Evolutionary conservation across 2,888 invertebrate species (phyloP).

Genomic region (Acleris holmiana): DNA sequence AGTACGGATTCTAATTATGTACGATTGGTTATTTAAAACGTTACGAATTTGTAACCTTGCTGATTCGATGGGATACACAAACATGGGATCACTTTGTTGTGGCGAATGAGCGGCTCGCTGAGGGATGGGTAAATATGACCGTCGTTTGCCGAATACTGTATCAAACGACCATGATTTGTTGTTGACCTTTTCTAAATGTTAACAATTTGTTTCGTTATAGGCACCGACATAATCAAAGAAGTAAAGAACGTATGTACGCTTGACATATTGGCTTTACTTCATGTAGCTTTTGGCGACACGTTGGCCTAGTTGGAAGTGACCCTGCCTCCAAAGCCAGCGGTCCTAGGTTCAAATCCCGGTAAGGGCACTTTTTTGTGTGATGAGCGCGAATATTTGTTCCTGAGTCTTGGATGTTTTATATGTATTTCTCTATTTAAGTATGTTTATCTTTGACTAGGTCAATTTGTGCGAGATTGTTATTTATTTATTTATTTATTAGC

Average conservation of each 20-base stretch:
- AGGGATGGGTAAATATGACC: conserved; percentile 55
- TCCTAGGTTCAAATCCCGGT: no score
- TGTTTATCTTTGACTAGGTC: no score
- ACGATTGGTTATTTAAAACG: conserved; percentile 41
- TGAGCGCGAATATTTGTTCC: no score
- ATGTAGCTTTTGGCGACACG: no score
- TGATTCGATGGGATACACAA: conserved; percentile 53
- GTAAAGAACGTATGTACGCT: neutral
- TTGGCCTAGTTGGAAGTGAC: no score
- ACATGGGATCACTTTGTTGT: conserved; percentile 55
- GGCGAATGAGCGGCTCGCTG: conserved; percentile 47
- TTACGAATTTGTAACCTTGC: conserved; percentile 56
- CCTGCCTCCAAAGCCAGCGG: no score
- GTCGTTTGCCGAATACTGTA: conserved; percentile 52
- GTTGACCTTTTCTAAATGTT: conserved; percentile 52
- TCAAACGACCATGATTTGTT: conserved; percentile 57
- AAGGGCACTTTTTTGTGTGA: no score
- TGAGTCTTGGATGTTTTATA: no score
- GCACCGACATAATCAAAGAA: conserved; percentile 2
- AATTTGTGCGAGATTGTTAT: no score
- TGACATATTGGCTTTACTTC: neutral
- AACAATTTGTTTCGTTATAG: conserved; percentile 39
- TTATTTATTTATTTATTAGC: no score
- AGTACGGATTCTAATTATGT: conserved; percentile 3
- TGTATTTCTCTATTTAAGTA: no score